These are phyloP conservation scores for Trachelus troglodyta DNA, from an alignment of 2,888 invertebrate genomes.

Conservation along the genomic window DNA sequence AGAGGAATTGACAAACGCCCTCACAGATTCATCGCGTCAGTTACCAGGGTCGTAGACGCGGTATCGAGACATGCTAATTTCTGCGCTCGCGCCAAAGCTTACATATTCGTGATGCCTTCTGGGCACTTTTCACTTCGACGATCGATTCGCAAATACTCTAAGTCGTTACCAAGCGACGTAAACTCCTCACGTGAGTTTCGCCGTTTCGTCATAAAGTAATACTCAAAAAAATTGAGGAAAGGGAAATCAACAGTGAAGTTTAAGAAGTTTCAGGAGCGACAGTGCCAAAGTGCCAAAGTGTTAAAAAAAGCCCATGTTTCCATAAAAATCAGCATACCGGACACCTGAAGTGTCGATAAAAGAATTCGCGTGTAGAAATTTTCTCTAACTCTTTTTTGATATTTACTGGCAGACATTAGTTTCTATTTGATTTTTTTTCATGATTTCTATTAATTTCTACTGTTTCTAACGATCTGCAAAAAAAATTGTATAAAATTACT, in stretches of 20 bases:
- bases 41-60: no score
- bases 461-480: conserved; percentile 16
- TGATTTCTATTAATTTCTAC: conserved; percentile 14
- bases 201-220: neutral
- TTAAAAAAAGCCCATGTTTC: neutral
- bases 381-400: neutral
- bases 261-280: neutral
- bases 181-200: neutral
- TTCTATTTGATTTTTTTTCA: neutral
- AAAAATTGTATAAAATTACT: no score
- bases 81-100: conserved; percentile 2
- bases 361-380: neutral
- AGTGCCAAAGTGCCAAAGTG: neutral
- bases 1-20: neutral
- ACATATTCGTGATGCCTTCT: conserved; percentile 12
- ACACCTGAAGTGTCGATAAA: neutral
- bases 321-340: neutral
- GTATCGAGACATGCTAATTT: conserved; percentile 14
- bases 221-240: neutral
- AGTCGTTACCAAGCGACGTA: conserved; percentile 6
- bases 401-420: neutral
- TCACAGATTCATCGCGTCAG: neutral
- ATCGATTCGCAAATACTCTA: conserved; percentile 13
- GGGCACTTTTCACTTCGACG: neutral
- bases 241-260: neutral